phyloP scores from a whole-genome alignment of 2,797 vertebrate species.

The Chaetophractus vellerosus region DNA sequence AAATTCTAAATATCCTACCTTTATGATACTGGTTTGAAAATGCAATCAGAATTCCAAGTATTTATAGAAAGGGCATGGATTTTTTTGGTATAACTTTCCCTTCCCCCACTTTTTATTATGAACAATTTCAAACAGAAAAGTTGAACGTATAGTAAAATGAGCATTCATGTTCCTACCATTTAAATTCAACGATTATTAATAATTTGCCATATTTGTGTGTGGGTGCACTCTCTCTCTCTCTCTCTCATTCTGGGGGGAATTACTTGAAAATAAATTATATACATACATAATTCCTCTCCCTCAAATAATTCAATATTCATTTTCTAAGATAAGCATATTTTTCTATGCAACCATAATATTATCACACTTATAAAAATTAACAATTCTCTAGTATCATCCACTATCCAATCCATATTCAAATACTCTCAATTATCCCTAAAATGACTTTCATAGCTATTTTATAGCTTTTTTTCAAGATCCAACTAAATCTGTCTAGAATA shows the following conservation, averaged over 20 bases:
- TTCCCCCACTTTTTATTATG: not conserved
- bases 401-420: not conserved
- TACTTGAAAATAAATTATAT: slow-evolving; percentile 16
- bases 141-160: slow-evolving; percentile 2
- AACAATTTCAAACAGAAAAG: slow-evolving; percentile 5
- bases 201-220: not conserved
- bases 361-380: not conserved
- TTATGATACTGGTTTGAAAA: not conserved
- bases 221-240: not conserved
- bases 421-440: not conserved
- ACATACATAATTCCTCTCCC: not conserved
- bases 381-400: not conserved
- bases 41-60: slow-evolving; percentile 53
- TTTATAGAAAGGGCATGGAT: not conserved
- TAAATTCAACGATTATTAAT: slow-evolving; percentile 16
- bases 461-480: not conserved
- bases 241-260: not conserved
- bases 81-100: not conserved
- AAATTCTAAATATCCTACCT: not conserved
- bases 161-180: not conserved
- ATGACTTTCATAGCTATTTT: not conserved
- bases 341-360: not conserved
- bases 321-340: not conserved
- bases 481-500: not conserved
- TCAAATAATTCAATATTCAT: not conserved